phyloP scores from a whole-genome alignment of 2,113 vertebrate species.

The Pandion haliaetus region DNA sequence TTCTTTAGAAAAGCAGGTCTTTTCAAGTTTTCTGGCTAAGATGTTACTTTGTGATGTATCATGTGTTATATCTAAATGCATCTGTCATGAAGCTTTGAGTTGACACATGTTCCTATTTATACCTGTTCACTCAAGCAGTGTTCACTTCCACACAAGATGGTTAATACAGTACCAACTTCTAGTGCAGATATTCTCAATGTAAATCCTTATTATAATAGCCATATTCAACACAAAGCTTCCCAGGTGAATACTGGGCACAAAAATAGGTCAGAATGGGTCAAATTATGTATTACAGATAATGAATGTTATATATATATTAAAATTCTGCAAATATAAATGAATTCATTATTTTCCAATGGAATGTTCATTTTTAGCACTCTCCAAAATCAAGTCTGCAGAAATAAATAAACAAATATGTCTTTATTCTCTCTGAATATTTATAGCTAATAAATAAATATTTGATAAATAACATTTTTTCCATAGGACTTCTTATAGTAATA shows the following conservation, averaged over 20 bases:
- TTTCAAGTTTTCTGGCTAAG: conserved; percentile 52
- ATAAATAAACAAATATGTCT: background rate
- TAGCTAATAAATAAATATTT: background rate
- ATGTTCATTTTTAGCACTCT: background rate
- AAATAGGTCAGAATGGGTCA: background rate
- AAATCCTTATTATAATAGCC: background rate
- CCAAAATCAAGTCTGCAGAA: background rate
- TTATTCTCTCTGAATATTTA: background rate
- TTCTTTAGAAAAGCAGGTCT: conserved; percentile 54
- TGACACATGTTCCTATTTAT: conserved; percentile 55
- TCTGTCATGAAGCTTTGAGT: conserved; percentile 50
- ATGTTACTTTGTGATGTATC: conserved; percentile 53
- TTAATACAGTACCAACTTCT: background rate
- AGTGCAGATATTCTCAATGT: background rate
- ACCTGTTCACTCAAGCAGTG: conserved; percentile 10
- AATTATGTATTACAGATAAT: background rate
- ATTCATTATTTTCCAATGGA: background rate
- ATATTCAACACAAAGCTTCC: background rate
- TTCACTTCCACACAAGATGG: background rate
- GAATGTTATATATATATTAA: background rate
- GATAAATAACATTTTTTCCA: background rate
- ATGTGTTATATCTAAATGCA: conserved; percentile 58
- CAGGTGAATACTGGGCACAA: background rate
- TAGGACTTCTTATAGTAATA: background rate
- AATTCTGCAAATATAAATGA: background rate